Evolutionary conservation across 2,888 invertebrate genomes (phyloP), one percentile per base, ranked within the genome.

Genomic region (Brachyptera risi): DNA sequence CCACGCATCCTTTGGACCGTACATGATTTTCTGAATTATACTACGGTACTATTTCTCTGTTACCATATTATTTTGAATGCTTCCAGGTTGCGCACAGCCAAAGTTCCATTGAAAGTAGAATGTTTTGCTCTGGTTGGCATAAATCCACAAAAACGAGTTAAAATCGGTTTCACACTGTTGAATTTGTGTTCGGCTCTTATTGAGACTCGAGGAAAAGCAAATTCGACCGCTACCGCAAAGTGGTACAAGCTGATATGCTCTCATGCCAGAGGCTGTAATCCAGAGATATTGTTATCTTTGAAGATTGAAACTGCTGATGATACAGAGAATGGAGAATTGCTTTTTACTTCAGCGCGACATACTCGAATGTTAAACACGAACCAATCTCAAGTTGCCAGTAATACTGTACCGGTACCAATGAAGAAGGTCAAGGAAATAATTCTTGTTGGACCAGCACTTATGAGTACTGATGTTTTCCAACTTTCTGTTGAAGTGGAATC

Each of bases 51-150:
- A n/a, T n/a, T n/a, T n/a, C n/a, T n/a, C n/a, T 5, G 7, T 31
- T 31, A 7, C 11, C 5, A 31, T 31, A 31, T 59, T 59, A 56
- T 59, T 37, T 62, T 60, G 59, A 35, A 11, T 17, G 44, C 56
- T 74, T 77, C 44, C 72, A 88, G 87, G 73, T 81, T 90, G 68
- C 78, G 88, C 68, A 83, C 85, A 0, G 84, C 84, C 56, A 88
- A 89, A 76, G 82, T 85, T 0, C 87, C 89, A 0, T 77, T 90
- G 24, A 86, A 88, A 72, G 75, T 90, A 47, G 87, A 89, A 72
- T 87, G 87, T 63, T 83, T 78, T 67, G 77, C 81, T 24, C 74
- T 79, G 51, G 78, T 79, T 38, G n/a, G n/a, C n/a, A n/a, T n/a
- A n/a, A 77, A 80, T 1, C 79, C 80, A 49, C 79, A 79, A 0